Evolutionary conservation across 1,140 invertebrate genomes (phyloP), one percentile per base, ranked within the genome.

Genomic region (Drosophila sulfurigaster): DNA sequence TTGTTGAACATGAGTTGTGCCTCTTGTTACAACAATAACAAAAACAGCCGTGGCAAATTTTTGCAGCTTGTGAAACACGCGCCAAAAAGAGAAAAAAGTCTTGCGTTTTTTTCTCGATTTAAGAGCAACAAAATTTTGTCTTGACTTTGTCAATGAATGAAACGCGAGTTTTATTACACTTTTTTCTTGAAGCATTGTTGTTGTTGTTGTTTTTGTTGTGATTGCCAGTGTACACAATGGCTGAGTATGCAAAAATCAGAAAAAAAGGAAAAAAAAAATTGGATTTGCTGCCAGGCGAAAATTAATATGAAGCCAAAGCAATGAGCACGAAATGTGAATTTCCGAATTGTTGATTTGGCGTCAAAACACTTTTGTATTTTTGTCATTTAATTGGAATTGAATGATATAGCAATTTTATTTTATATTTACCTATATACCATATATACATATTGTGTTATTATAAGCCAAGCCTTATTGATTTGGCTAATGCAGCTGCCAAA

Each of bases 331-430:
- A 87, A 88, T 59, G 62, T 76, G 54, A 83, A 89, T 87, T 89
- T 83, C 67, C 80, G 67, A 81, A 81, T 79, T 74, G 75, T 87
- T 67, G 65, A 86, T 76, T 82, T 87, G 87, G 82, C 87, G 87
- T 91, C 88, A 91, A 91, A 91, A 91, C 75, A 83, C 81, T 91
- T 91, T 73, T 72, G 56, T 71, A 75, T 64, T 59, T 73, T 72
- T 88, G 75, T 81, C 77, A 73, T 91, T 82, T 91, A 91, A 91
- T 91, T 91, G 88, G 91, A 91, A 83, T 88, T 83, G 80, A 91
- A 91, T 91, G 87, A 91, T 87, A 81, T 81, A 48, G 87, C 87
- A 81, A 60, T 83, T 91, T 64, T 78, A 60, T 79, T 25, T 58
- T 43, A 64, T 64, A 25, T n/a, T 43, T 41, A 57, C 32, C 51